These are phyloP conservation scores for Paguma larvata DNA, from an alignment of 2,797 vertebrate genomes.

Conservation along the genomic window DNA sequence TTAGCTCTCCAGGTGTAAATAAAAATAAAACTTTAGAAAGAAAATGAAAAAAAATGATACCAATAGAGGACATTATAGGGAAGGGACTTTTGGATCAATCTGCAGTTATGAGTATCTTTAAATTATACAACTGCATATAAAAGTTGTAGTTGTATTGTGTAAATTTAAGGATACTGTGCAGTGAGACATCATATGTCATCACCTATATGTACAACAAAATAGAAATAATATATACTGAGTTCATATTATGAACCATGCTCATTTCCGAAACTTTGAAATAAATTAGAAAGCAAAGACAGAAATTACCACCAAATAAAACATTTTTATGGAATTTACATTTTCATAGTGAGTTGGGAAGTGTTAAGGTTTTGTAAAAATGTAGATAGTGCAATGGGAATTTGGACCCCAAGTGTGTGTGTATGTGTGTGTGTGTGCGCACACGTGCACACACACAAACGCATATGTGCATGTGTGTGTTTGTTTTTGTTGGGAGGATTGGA, in stretches of 20 bases:
- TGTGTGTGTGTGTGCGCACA: rapidly evolving
- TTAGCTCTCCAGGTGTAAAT: background rate
- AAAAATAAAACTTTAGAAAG: background rate
- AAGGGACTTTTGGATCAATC: background rate
- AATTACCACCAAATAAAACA: background rate
- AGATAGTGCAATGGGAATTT: background rate
- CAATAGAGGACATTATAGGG: background rate
- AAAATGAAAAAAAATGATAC: background rate
- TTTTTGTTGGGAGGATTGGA: background rate
- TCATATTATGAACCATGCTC: background rate
- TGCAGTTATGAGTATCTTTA: background rate
- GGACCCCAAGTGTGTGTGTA: background rate
- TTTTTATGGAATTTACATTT: background rate
- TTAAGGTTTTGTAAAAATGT: background rate
- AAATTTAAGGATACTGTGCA: background rate
- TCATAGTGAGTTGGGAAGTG: background rate
- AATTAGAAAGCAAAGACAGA: background rate
- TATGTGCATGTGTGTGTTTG: background rate
- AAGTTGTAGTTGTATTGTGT: background rate
- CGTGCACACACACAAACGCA: background rate
- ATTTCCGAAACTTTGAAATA: background rate
- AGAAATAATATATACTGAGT: background rate
- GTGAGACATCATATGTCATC: background rate
- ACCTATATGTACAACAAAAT: background rate
- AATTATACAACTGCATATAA: background rate